phyloP scores from a whole-genome alignment of 2,888 invertebrate species.

The Baccha elongata region DNA sequence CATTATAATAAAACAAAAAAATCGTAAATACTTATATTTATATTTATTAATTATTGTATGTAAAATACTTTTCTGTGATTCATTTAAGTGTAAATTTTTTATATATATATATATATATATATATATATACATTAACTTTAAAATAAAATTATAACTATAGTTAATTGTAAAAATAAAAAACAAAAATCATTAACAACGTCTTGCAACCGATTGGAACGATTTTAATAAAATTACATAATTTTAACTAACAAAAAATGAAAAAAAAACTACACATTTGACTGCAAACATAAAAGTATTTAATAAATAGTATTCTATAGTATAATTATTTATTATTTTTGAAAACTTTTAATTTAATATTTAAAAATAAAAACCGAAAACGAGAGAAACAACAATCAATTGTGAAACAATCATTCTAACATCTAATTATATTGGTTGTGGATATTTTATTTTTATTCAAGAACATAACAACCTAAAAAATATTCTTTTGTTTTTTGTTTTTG shows the following conservation, averaged over 20 bases:
- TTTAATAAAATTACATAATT: constrained; percentile 18
- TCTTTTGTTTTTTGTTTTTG: constrained; percentile 1
- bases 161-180: constrained; percentile 45
- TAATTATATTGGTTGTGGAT: constrained; percentile 74
- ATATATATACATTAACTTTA: constrained; percentile 53
- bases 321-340: constrained; percentile 20
- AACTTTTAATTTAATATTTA: constrained; percentile 24
- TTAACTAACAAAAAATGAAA: background rate
- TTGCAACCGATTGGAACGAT: constrained; percentile 65
- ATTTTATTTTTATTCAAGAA: constrained; percentile 20
- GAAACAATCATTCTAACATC: constrained; percentile 76
- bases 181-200: constrained; percentile 43
- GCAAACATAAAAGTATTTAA: constrained; percentile 50
- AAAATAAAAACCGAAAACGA: constrained; percentile 41
- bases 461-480: constrained; percentile 13
- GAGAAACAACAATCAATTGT: constrained; percentile 76
- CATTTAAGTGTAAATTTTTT: constrained; percentile 74
- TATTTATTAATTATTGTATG: constrained; percentile 73
- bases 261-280: constrained; percentile 50
- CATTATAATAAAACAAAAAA: constrained; percentile 59
- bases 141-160: constrained; percentile 54
- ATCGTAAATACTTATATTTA: constrained; percentile 71
- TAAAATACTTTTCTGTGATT: constrained; percentile 75
- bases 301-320: constrained; percentile 42
- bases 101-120: constrained; percentile 60